A percentile compares a stretch with the other conserved stretches of the same genome.
Conservation (phyloP, 2,888 invertebrate species). For the Psylliodes chrysocephalus region DNA sequence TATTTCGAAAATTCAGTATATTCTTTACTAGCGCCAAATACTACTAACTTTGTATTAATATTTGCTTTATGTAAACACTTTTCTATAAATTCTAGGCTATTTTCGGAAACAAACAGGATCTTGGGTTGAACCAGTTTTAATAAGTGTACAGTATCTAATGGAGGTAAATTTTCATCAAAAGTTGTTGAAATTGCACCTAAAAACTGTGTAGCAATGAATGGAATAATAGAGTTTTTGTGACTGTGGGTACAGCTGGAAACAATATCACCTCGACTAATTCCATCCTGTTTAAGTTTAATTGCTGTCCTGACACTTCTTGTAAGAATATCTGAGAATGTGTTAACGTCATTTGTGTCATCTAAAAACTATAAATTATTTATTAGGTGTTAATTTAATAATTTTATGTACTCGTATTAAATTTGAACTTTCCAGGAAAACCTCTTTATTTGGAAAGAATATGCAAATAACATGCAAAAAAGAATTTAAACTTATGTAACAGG, state of each 20-base stretch:
- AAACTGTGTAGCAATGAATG: constrained; percentile 65
- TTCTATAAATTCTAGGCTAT: constrained; percentile 35
- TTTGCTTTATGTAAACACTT: constrained; percentile 41
- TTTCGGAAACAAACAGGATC: constrained; percentile 40
- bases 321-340: constrained; percentile 33
- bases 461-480: too few relatives aligned
- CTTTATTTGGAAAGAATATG: too few relatives aligned
- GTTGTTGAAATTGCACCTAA: constrained; percentile 58
- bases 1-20: constrained; percentile 42
- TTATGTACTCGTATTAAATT: too few relatives aligned
- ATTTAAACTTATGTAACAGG: too few relatives aligned
- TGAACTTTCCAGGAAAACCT: too few relatives aligned
- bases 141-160: too few relatives aligned
- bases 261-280: constrained; percentile 35
- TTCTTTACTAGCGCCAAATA: constrained; percentile 47
- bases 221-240: constrained; percentile 50
- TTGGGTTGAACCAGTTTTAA: constrained; percentile 40
- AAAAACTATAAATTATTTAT: constrained; percentile 27
- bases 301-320: constrained; percentile 33
- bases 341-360: constrained; percentile 31
- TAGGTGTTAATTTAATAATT: too few relatives aligned
- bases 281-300: constrained; percentile 31
- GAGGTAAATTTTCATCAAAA: constrained; percentile 52
- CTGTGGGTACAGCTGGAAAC: constrained; percentile 31
- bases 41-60: constrained; percentile 45